Base-by-base conservation (phyloP, 35 echinoderm and acorn worm genomes). In the Stichopus chloronotus region DNA sequence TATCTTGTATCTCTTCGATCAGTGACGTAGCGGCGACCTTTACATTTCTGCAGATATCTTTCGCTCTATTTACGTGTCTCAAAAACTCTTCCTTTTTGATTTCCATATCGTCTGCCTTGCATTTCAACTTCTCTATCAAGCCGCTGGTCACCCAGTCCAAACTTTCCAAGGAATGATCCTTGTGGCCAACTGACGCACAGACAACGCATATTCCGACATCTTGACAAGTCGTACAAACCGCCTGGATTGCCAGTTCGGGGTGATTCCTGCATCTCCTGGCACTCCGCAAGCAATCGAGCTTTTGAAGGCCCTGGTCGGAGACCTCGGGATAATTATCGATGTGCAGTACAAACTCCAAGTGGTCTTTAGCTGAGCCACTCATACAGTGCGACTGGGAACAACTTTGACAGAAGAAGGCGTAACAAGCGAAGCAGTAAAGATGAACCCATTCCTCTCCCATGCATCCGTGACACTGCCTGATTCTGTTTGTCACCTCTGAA, bases 321-420 rank as follows among this genome's bases (percentile, higher is more conserved):
- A 89, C 4, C 4, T 89, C 87, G 17, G 25, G n/a, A 71, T 71
- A 72, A 4, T 59, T 60, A 7, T 72, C 59, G 71, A 89, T 65
- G 55, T 71, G 57, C 52, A 89, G 14, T 24, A 89, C 52, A 89
- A 58, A 63, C n/a, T 20, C 19, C 12, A 13, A 5, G 71, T 89
- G 87, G 17, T 25, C 55, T 59, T 87, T 87, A 56, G 84, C 84
- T 12, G 23, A 8, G 78, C 78, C 78, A 10, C n/a, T 56, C 17
- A 7, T 58, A 4, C 12, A 8, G 71, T 89, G 87, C 5, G 30
- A 71, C 9, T 5, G 5, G 8, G 59, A 20, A n/a, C 87, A 89
- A 24, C 21, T 22, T 60, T 89, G 57, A 89, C 87, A 89, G 57
- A 71, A 55, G 61, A 89, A 89, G 4, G 57, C 65, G 55, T 89